Evolutionary conservation across 2,888 invertebrate species (phyloP), one percentile per base, ranked within the genome.

Genomic region (Boloria euphrosyne): DNA sequence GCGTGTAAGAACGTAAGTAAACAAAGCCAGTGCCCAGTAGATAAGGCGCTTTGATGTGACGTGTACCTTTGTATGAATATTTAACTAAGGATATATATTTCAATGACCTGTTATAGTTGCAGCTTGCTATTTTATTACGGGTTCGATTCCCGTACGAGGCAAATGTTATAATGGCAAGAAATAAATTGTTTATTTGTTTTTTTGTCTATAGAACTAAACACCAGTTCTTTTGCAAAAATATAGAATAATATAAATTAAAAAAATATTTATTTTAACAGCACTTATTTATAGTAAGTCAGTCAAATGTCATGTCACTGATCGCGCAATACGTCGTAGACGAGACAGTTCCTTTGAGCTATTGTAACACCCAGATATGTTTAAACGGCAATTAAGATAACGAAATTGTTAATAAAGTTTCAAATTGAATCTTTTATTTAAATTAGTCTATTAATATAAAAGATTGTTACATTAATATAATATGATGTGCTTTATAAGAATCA

Each of bases 1-100:
- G 78, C 78, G 78, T 80, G 79, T 75, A 60, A 76, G 76, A 76
- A 76, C 72, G 81, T 83, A 78, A 80, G 82, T 79, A 81, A 83
- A 84, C 80, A 79, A 76, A 67, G 65, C 59, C 31, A 57, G 44
- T 57, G 51, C 46, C 51, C 31, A 43, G 49, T 51, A 65, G 68
- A 65, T 68, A 58, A 62, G 62, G 53, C 52, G 13, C 52, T 68
- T 68, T 68, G 67, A 68, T 61, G 57, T 68, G 55, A 58, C 62
- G 53, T 44, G 38, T 57, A n/a, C n/a, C 43, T 46, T 57, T 57
- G 55, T 57, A 44, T 57, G 44, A 44, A 22, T 57, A 57, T 57
- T 57, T 57, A n/a, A 57, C n/a, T 44, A 57, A 14, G 22, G 4
- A 31, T 44, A 10, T 51, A 55, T 62, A 17, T 61, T 31, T 44